Evolutionary conservation across 2,113 vertebrate species (phyloP).

Genomic region (Gavialis gangeticus): DNA sequence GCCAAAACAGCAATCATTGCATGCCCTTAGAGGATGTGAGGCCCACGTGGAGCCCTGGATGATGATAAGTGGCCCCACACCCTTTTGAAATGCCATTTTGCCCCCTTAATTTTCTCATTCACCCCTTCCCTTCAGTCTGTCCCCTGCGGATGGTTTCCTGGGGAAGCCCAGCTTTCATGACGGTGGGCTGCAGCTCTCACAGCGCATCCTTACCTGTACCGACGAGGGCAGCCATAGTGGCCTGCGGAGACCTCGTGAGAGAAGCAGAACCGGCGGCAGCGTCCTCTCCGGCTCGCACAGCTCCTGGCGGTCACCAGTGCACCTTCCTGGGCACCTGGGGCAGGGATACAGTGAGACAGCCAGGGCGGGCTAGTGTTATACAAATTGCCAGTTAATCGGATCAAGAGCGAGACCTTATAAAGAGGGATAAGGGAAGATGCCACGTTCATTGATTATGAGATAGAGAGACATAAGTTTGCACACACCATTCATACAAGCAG

Average conservation of each 20-base stretch:
- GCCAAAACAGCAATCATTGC: background rate
- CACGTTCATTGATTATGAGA: too few species aligned
- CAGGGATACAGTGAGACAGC: background rate
- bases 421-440: too few species aligned
- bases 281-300: background rate
- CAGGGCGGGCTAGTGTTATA: background rate
- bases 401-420: too few species aligned
- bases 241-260: background rate
- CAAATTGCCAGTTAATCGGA: too few species aligned
- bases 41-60: background rate
- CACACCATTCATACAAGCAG: too few species aligned
- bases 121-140: background rate
- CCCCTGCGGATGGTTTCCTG: background rate
- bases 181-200: accelerated
- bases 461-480: too few species aligned
- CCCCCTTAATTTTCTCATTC: background rate
- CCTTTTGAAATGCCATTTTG: background rate
- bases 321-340: background rate
- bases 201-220: background rate
- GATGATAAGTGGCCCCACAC: too few species aligned
- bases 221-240: background rate
- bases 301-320: background rate
- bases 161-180: background rate
- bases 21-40: background rate
- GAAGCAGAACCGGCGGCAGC: background rate